Percentiles rank a stretch among this genome's conserved stretches.
These are phyloP conservation scores for Rhea pennata DNA, from an alignment of 2,113 vertebrate species.

Conservation along the genomic window DNA sequence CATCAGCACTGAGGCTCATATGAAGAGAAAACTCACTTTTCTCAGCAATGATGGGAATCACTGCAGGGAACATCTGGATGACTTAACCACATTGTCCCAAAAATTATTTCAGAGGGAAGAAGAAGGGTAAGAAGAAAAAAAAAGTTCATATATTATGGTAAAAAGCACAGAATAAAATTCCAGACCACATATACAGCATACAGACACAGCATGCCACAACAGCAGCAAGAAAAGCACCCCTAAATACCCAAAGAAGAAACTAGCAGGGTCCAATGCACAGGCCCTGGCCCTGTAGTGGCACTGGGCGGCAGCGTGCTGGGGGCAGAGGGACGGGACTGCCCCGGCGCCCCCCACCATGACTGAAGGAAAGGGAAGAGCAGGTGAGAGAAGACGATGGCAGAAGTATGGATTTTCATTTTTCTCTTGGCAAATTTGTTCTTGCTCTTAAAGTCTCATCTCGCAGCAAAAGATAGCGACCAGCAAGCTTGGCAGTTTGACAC, in stretches of 20 bases:
- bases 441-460: neutral
- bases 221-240: neutral
- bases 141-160: neutral
- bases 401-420: neutral
- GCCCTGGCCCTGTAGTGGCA: neutral
- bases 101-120: neutral
- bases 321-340: too few species aligned
- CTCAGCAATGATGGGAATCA: neutral
- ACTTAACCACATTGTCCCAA: neutral
- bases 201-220: neutral
- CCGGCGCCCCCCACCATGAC: neutral
- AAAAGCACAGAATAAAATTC: neutral
- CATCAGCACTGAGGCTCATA: accelerated
- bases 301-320: too few species aligned
- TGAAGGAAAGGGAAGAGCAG: accelerated
- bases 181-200: neutral
- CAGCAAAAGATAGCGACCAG: neutral
- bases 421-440: neutral
- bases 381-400: neutral
- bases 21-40: neutral
- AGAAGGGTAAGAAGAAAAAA: neutral
- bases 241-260: neutral
- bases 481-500: neutral
- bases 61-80: neutral
- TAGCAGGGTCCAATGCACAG: neutral